Base-by-base conservation (phyloP, 1,140 invertebrate genomes). In the Teleogryllus occipitalis region DNA sequence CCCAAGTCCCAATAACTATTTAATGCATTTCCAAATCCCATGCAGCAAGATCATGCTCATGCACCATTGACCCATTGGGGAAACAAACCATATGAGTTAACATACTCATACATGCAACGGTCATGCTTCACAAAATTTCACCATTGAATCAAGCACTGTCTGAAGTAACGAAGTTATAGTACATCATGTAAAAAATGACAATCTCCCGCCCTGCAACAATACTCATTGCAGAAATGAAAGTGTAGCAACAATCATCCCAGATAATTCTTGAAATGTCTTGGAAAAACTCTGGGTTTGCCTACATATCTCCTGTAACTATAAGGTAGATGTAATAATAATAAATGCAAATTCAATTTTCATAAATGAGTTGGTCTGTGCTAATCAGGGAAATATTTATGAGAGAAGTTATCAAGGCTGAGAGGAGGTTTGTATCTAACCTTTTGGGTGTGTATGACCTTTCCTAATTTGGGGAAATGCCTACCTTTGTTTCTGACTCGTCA, bases 401-500 rank as follows among this genome's bases (percentile, higher is more conserved):
- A 21, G 10, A 12, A n/a, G 8, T n/a, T 39, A 75, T 39, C 75
- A 75, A 75, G 10, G 5, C 18, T n/a, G 21, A 5, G 21, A 21
- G 18, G 18, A 12, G 75, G 46, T 12, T 27, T 14, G 22, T 75
- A 75, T 47, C 10, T 27, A 10, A 12, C 75, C 75, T 14, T n/a
- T 47, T 4, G 75, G 21, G 10, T 75, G 75, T 14, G 46, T 47
- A 77, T 27, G 76, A 39, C 76, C n/a, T 77, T 77, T 8, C 76
- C 76, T 77, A 77, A 18, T n/a, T 65, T 21, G 78, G 39, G n/a
- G 22, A 15, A 47, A 78, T 76, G 75, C 80, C 83, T 85, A 85
- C 84, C 84, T 85, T 85, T 22, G 81, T 48, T 74, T 83, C 82
- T 81, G 82, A 80, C 21, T 84, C 83, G 82, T 83, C 83, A 76